Base-by-base conservation (phyloP, 2,113 vertebrate species). In the Suncus etruscus region DNA sequence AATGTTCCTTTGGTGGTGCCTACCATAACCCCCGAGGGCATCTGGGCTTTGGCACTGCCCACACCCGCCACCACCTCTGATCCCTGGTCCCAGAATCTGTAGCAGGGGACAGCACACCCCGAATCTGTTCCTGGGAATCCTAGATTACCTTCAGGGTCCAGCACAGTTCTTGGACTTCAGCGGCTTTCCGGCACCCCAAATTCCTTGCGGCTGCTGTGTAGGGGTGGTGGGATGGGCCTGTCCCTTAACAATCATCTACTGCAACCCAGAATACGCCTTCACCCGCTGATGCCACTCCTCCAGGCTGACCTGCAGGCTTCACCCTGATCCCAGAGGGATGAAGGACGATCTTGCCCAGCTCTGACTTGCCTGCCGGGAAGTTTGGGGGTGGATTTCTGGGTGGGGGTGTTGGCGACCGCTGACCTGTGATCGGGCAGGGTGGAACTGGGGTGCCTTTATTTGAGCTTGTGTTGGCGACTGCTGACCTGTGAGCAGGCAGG, bases 381-480 rank as follows among this genome's bases (percentile, higher is more conserved):
- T 39, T 39, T 39, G 39, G 39, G 39, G 39, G 39, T 39, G 39
- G 70, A 50, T 14, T 61, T 50, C n/a, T 58, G 48, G 24, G 24
- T 15, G 4, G 18, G 48, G 31, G 22, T 3, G 54, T 39, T 39
- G 39, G 39, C 39, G 5, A 16, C 58, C 20, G 58, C 58, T 61
- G 58, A 54, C 58, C 58, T 22, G 58, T 61, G 58, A 20, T 20
- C 16, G 61, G 25, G 50, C 63, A 78, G 63, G 65, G 63, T 31
- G 0, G 6, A 32, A 58, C 10, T 1, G 0, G 1, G 27, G 48
- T 3, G 66, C 8, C 18, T 96, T 99, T 98, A 99, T 96, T 98
- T 98, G 54, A 99, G 98, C 86, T 98, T 98, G 82, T n/a, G n/a
- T n/a, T n/a, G n/a, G n/a, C n/a, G n/a, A n/a, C n/a, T n/a, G n/a